A percentile compares a stretch with the other conserved stretches of the same genome.
Evolutionary conservation across 2,797 vertebrate species (phyloP).

Genomic region (Etheostoma perlongum): DNA sequence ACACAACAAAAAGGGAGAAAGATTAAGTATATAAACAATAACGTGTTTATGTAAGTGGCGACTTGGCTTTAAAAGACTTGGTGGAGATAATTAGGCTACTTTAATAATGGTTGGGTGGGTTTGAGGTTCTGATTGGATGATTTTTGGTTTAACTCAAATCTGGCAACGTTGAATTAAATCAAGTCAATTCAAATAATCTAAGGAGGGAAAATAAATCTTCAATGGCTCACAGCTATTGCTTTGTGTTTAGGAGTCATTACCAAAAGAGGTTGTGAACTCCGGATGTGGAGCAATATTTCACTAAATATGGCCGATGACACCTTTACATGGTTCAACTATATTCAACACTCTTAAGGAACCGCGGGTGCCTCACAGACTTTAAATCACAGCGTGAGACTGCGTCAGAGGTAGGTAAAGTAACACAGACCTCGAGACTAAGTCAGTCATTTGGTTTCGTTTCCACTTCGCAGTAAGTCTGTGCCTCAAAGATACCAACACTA

Average conservation of each 20-base stretch:
- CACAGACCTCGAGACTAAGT: constrained; percentile 31
- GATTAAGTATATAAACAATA: neutral
- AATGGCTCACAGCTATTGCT: neutral
- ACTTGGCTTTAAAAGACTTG: neutral
- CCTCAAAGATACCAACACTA: constrained; percentile 3
- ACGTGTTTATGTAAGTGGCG: neutral
- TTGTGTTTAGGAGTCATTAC: constrained; percentile 20
- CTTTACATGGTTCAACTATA: constrained; percentile 23
- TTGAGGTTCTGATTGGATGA: neutral
- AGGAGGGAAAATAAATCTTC: neutral
- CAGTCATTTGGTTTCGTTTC: constrained; percentile 32
- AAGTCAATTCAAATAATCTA: neutral
- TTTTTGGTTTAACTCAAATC: neutral
- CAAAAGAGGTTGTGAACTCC: constrained; percentile 8
- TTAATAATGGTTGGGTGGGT: neutral
- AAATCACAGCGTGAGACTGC: constrained; percentile 39
- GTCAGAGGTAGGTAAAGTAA: constrained; percentile 52
- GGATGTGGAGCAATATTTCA: constrained; percentile 34
- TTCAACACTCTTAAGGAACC: constrained; percentile 18
- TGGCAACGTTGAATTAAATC: neutral
- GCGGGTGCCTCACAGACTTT: constrained; percentile 15
- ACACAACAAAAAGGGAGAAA: too few species aligned
- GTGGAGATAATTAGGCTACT: neutral
- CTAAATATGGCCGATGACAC: constrained; percentile 1
- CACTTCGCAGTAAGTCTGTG: neutral